Evolutionary conservation across 1,140 invertebrate species (phyloP), one percentile per base, ranked within the genome.

Genomic region (Caenorhabditis inopinata): DNA sequence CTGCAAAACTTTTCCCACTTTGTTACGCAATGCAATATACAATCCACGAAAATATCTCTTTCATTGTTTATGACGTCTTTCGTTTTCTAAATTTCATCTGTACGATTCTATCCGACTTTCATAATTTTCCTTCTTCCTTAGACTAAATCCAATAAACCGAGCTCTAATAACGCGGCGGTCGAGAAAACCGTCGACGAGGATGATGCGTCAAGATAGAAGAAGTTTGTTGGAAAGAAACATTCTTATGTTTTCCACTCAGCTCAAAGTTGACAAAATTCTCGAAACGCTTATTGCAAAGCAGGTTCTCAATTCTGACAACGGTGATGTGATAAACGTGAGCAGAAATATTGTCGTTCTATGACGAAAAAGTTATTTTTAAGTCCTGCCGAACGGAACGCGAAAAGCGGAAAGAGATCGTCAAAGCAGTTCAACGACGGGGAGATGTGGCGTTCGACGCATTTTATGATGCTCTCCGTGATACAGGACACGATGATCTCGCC

Each of bases 371-470:
- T 29, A 29, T 42, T 27, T 62, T 78, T 62, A 4, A 78, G 76
- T 75, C 73, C 1, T 42, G 53, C 9, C 23, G 45, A 21, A 62
- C 76, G 12, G 76, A 25, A n/a, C 53, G 49, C 11, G 53, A 78
- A 2, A 42, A 38, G 18, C 51, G 76, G 9, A 23, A 23, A 35
- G 76, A 78, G 23, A 38, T 78, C 21, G 32, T 78, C 2, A 78
- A 78, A 68, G 49, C 76, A 7, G 51, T 78, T 14, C 49, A 78
- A 38, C 23, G 32, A 45, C 76, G 76, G 2, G 76, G 76, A 68
- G 76, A 78, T 78, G 49, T 42, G n/a, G 76, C 76, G 35, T 78
- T 62, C 51, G 38, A 78, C 38, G 32, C 49, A 35, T 53, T 78
- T 27, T 78, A 78, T 68, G 45, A 78, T 14, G 76, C 76, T 42